Evolutionary conservation across 1,140 invertebrate genomes (phyloP), one percentile per base, ranked within the genome.

Genomic region (Oncopeltus fasciatus): DNA sequence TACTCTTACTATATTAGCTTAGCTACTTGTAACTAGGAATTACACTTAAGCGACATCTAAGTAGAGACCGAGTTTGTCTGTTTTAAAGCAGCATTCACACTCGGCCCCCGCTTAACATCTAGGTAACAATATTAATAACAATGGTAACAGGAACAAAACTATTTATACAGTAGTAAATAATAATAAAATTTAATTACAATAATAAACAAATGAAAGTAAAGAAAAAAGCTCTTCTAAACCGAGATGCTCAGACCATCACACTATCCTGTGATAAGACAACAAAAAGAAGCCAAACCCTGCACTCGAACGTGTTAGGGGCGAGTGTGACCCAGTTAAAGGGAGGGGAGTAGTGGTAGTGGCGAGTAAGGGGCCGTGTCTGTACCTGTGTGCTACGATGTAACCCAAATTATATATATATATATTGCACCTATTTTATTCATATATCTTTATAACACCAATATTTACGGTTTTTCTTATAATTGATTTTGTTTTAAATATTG

Each of bases 161-260:
- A 53, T 24, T 11, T 16, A 24, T 24, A 47, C 18, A 18, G 4
- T 4, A 47, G 18, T 11, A 47, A 53, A 24, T 24, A 26, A 24
- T 53, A 53, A 53, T 24, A 53, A 9, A 53, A 53, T 24, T 24
- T 24, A 26, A 24, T 27, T 9, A 46, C 18, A 46, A 46, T 20
- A 46, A 44, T 16, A 3, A 44, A 44, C 11, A 44, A 38, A 38
- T 5, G 16, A 38, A 38, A n/a, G n/a, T n/a, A 38, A 38, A 38
- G 18, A 3, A 49, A 26, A 24, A 53, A 53, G 49, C 49, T 53
- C 24, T 53, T 26, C 24, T 24, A 53, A 24, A 53, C 49, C 49
- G 49, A 53, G 49, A 53, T 53, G 49, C 49, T 53, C 49, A 53
- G 49, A 53, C 49, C 49, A 53, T 53, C 20, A 53, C 49, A 53